Evolutionary conservation across 23 tunicate genomes (phyloP), one percentile per base, ranked within the genome.

Genomic region (Aplidium turbinatum): DNA sequence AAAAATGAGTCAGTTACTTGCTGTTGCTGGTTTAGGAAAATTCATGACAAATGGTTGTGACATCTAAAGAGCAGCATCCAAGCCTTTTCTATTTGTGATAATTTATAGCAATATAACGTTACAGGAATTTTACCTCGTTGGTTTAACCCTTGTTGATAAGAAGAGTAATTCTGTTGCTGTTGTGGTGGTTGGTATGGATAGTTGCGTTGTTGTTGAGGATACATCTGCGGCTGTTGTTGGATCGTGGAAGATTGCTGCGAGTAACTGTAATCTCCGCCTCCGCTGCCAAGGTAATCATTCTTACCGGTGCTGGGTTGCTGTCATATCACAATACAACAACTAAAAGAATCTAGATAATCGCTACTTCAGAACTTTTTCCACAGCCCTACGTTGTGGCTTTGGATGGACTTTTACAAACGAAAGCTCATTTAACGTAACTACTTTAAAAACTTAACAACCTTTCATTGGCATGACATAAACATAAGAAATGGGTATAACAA

Each of bases 171-270:
- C 50, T 47, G 83, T 16, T 19, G 27, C 23, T 51, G 30, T 26
- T 77, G 51, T 4, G 58, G 19, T 4, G 33, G 75, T 20, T 40
- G 46, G 31, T 7, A 42, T 27, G 48, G 63, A 3, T 61, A 34
- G 31, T 69, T 68, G 24, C 70, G 32, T 33, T 62, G 72, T n/a
- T 68, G 73, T 0, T 58, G 57, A 6, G 72, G 7, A 46, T 36
- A 81, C 0, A 61, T 60, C 36, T 72, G 87, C n/a, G 72, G 60
- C n/a, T 76, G 79, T 1, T 62, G 79, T 63, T 81, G 87, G 9
- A 81, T 78, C 35, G 76, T 46, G 4, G 58, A 26, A 9, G 50
- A 42, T 3, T 24, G 18, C 25, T 70, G 76, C 2, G 19, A 3
- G 29, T 70, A 47, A 28, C 45, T 65, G 23, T 35, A 65, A 65